Evolutionary conservation across 1,140 invertebrate species (phyloP).

Genomic region (Procambarus virginalis): DNA sequence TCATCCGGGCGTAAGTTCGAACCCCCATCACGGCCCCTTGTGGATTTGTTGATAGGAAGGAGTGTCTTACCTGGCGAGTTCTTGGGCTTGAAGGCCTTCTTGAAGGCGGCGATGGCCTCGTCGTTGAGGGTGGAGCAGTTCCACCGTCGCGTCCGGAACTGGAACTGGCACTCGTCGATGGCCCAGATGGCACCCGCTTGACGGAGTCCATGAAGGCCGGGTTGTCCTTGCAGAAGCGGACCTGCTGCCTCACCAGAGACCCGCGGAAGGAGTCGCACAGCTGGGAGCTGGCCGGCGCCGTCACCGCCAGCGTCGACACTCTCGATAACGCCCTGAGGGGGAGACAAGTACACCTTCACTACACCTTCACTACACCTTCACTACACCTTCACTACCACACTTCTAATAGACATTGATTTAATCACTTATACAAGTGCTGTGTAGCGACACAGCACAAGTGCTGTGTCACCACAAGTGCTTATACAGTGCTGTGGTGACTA

Average conservation of each 20-base stretch:
- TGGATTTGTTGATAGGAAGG: too few relatives aligned
- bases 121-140: slow-evolving; percentile 85
- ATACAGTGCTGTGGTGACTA: too few relatives aligned
- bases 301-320: slow-evolving; percentile 48
- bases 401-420: too few relatives aligned
- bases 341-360: too few relatives aligned
- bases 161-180: slow-evolving; percentile 92
- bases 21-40: too few relatives aligned
- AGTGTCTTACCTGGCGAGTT: slow-evolving; percentile 43
- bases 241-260: slow-evolving; percentile 70
- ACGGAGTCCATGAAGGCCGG: slow-evolving; percentile 75
- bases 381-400: too few relatives aligned
- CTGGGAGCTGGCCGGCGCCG: slow-evolving; percentile 45
- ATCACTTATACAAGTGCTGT: too few relatives aligned
- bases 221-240: slow-evolving; percentile 72
- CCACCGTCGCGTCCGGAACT: slow-evolving; percentile 91
- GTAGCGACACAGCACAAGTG: too few relatives aligned
- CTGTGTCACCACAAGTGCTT: too few relatives aligned
- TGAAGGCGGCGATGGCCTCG: slow-evolving; percentile 69
- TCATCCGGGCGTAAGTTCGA: too few relatives aligned
- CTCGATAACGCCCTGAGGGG: slow-evolving; percentile 53
- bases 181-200: slow-evolving; percentile 85
- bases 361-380: too few relatives aligned
- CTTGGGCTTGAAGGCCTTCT: slow-evolving; percentile 51
- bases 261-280: slow-evolving; percentile 67